Percentiles rank a stretch among this genome's conserved stretches.
phyloP scores from a whole-genome alignment of 2,113 vertebrate species.

The Corythornis madagascariensis region DNA sequence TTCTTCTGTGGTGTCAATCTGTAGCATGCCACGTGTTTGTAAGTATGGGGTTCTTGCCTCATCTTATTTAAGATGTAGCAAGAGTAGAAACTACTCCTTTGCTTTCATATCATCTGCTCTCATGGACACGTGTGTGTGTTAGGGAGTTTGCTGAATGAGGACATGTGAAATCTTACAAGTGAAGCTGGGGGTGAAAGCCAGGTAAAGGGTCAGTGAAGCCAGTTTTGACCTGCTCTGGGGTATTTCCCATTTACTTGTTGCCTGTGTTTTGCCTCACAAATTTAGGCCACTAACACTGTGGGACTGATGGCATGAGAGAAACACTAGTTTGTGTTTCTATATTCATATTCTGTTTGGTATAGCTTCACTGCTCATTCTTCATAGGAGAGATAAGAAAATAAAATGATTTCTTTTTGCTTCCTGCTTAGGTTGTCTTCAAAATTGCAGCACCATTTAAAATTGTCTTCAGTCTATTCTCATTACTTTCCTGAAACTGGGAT shows the following conservation, averaged over 20 bases:
- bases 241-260: not conserved
- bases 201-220: not conserved
- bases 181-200: not conserved
- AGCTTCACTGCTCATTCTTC: not conserved
- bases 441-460: conserved; percentile 83
- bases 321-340: not conserved
- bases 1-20: rapidly evolving
- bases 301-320: not conserved
- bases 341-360: not conserved
- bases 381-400: not conserved
- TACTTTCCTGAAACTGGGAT: conserved; percentile 77
- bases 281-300: not conserved
- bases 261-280: not conserved
- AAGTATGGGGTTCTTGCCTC: not conserved
- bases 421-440: conserved; percentile 67
- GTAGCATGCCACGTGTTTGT: not conserved
- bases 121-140: not conserved
- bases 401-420: not conserved
- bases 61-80: not conserved
- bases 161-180: not conserved
- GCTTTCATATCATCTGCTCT: not conserved
- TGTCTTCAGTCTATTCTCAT: conserved; percentile 91
- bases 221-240: not conserved
- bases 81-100: not conserved
- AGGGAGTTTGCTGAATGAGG: not conserved